phyloP scores from a whole-genome alignment of 2,888 invertebrate species.

The Agrilus biguttatus region DNA sequence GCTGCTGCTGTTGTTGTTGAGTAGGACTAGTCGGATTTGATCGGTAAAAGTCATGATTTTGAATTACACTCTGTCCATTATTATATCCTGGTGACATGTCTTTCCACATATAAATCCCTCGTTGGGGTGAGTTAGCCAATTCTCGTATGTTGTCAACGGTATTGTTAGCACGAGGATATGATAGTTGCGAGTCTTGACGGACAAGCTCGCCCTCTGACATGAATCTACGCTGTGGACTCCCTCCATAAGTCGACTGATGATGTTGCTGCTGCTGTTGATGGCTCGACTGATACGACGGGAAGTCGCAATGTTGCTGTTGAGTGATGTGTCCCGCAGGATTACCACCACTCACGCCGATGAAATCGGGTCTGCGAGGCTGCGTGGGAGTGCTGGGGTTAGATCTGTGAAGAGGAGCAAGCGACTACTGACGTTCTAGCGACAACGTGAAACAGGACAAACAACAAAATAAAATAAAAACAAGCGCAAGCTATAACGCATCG shows the following conservation, averaged over 20 bases:
- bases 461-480: neutral
- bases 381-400: conserved; percentile 88
- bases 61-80: conserved; percentile 28
- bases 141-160: conserved; percentile 79
- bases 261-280: conserved; percentile 20
- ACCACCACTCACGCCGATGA: conserved; percentile 50
- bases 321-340: conserved; percentile 12
- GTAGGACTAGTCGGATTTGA: conserved; percentile 67
- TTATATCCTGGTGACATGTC: conserved; percentile 54
- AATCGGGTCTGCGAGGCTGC: conserved; percentile 76
- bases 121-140: conserved; percentile 75
- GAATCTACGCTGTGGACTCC: conserved; percentile 34
- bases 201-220: conserved; percentile 72
- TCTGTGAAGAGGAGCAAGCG: conserved; percentile 40
- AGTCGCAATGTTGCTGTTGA: conserved; percentile 27
- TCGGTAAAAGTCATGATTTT: conserved; percentile 27
- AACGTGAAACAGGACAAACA: neutral
- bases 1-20: conserved; percentile 30
- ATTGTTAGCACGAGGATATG: conserved; percentile 55
- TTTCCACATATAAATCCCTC: conserved; percentile 68
- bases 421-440: conserved; percentile 19
- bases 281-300: conserved; percentile 17
- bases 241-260: conserved; percentile 15
- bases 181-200: conserved; percentile 43
- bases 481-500: conserved; percentile 12